Conservation (phyloP, 2,797 vertebrate genomes). For the Sarcophilus harrisii region DNA sequence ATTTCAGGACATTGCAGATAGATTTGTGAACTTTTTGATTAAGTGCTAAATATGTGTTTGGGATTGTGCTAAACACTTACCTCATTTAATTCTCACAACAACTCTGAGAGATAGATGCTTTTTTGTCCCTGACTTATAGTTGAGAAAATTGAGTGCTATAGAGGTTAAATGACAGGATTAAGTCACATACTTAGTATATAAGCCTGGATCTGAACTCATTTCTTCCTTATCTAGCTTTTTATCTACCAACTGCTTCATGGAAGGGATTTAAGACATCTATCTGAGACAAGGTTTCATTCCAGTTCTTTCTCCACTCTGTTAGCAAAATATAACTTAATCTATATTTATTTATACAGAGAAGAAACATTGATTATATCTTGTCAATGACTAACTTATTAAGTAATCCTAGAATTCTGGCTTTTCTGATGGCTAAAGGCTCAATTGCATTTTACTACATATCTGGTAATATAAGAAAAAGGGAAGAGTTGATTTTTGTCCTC, state of each 20-base stretch:
- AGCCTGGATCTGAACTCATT: not conserved
- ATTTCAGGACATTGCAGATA: not conserved
- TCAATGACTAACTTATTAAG: not conserved
- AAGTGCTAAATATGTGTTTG: not conserved
- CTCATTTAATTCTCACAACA: not conserved
- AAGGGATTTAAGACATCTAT: not conserved
- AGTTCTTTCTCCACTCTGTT: not conserved
- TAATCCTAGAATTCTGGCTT: not conserved
- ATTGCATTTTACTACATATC: not conserved
- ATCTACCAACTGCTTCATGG: not conserved
- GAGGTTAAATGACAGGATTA: not conserved
- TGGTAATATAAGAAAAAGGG: not conserved
- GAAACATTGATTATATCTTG: not conserved
- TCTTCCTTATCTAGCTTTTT: not conserved
- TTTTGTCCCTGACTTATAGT: constrained; percentile 9
- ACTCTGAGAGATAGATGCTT: not conserved
- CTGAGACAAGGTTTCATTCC: not conserved
- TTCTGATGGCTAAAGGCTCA: not conserved
- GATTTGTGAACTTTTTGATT: not conserved
- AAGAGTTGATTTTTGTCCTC: not conserved
- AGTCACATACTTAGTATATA: not conserved
- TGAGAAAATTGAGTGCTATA: not conserved
- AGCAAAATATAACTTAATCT: not conserved
- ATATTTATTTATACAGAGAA: not conserved
- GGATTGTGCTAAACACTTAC: not conserved